Evolutionary conservation across 1,140 invertebrate species (phyloP).

Genomic region (Teleogryllus occipitalis): DNA sequence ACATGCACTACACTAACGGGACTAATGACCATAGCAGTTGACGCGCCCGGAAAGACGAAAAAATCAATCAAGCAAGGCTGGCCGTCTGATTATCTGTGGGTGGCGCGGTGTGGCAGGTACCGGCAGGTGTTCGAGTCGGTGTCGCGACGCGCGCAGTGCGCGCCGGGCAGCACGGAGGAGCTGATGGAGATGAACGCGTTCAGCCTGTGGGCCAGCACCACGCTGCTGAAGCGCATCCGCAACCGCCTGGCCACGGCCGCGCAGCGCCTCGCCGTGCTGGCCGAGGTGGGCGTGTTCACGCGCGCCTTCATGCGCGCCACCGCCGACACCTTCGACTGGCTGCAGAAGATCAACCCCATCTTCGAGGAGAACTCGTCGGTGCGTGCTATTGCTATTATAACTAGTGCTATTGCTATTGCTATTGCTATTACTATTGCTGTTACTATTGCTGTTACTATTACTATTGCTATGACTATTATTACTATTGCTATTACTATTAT

Average conservation of each 20-base stretch:
- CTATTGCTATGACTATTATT: no score
- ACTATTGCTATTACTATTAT: neutral
- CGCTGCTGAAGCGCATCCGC: constrained; percentile 48
- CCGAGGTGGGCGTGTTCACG: constrained; percentile 57
- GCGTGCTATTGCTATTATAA: constrained; percentile 13
- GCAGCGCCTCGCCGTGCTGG: constrained; percentile 51
- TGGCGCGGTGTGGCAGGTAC: neutral
- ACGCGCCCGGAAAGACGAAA: no score
- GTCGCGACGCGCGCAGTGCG: constrained; percentile 21
- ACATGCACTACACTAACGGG: no score
- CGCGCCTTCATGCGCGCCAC: constrained; percentile 57
- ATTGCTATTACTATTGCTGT: neutral
- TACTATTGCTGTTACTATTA: neutral
- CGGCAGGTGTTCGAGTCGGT: neutral
- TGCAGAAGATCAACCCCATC: constrained; percentile 58
- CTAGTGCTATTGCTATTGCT: neutral
- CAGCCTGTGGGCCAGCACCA: constrained; percentile 52
- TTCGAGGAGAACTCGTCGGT: constrained; percentile 57
- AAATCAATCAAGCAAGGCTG: no score
- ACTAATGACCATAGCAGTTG: no score
- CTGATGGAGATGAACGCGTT: constrained; percentile 59
- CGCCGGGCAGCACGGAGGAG: constrained; percentile 59
- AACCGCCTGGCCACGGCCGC: constrained; percentile 53
- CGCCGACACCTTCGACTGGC: constrained; percentile 60
- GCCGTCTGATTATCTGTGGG: no score